A percentile compares a stretch with the other conserved stretches of the same genome.
Evolutionary conservation across 2,797 vertebrate species (phyloP).

Genomic region (Mycteria americana): DNA sequence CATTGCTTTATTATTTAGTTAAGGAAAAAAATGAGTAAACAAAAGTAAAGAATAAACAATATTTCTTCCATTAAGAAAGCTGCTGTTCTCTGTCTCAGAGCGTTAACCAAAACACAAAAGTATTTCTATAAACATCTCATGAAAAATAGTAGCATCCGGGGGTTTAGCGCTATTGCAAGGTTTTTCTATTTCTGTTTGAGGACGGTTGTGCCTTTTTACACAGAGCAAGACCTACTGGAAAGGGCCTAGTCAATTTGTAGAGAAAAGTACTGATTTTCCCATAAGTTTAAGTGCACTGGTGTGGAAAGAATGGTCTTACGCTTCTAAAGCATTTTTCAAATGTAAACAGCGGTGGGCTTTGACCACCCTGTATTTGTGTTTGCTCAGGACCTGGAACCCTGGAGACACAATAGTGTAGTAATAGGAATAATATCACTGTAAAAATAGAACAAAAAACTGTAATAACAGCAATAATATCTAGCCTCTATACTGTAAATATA

Average conservation of each 20-base stretch:
- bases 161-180: neutral
- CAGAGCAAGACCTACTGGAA: neutral
- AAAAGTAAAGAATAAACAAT: neutral
- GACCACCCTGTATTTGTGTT: neutral
- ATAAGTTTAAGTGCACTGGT: neutral
- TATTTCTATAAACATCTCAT: neutral
- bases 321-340: constrained; percentile 15
- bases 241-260: neutral
- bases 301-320: neutral
- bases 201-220: neutral
- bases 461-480: neutral
- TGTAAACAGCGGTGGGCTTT: neutral
- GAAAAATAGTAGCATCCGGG: neutral
- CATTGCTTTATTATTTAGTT: neutral
- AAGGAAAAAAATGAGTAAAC: neutral
- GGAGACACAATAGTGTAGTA: neutral
- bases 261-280: constrained; percentile 31
- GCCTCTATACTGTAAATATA: neutral
- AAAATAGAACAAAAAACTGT: neutral
- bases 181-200: neutral
- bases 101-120: neutral
- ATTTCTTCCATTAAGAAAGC: neutral
- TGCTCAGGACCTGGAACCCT: neutral
- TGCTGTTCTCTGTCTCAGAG: neutral
- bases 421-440: neutral